phyloP scores from a whole-genome alignment of 1,140 invertebrate genomes.

The Anthonomus grandis region DNA sequence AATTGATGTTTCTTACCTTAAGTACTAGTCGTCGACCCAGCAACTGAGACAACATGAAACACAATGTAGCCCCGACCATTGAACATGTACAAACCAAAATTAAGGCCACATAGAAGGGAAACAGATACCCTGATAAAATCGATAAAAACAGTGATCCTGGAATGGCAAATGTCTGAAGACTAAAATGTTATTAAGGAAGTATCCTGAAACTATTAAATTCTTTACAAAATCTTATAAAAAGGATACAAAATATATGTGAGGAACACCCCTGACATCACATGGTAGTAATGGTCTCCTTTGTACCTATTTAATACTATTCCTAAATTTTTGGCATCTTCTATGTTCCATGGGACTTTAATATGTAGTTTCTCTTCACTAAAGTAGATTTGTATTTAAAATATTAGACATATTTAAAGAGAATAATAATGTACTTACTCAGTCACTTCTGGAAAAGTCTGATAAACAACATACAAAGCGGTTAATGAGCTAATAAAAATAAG shows the following conservation, averaged over 20 bases:
- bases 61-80: slow-evolving; percentile 91
- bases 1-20: slow-evolving; percentile 45
- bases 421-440: slow-evolving; percentile 66
- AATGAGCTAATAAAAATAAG: slow-evolving; percentile 66
- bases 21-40: slow-evolving; percentile 81
- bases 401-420: slow-evolving; percentile 5
- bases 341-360: slow-evolving; percentile 88
- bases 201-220: slow-evolving; percentile 2
- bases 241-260: slow-evolving; percentile 98
- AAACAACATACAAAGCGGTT: slow-evolving; percentile 61
- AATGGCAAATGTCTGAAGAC: slow-evolving; percentile 98
- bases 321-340: slow-evolving; percentile 95
- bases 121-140: slow-evolving; percentile 96
- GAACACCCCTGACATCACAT: slow-evolving; percentile 87
- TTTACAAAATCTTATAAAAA: slow-evolving; percentile 54
- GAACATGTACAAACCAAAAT: slow-evolving; percentile 93
- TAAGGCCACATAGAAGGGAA: slow-evolving; percentile 88
- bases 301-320: slow-evolving; percentile 88
- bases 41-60: slow-evolving; percentile 89
- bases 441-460: slow-evolving; percentile 76
- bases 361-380: slow-evolving; percentile 83
- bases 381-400: no score
- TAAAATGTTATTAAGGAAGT: slow-evolving; percentile 47
- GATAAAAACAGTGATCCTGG: slow-evolving; percentile 98
- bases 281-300: slow-evolving; percentile 90